These are phyloP conservation scores for Trialeurodes vaporariorum DNA, from an alignment of 1,140 invertebrate species.

Conservation along the genomic window DNA sequence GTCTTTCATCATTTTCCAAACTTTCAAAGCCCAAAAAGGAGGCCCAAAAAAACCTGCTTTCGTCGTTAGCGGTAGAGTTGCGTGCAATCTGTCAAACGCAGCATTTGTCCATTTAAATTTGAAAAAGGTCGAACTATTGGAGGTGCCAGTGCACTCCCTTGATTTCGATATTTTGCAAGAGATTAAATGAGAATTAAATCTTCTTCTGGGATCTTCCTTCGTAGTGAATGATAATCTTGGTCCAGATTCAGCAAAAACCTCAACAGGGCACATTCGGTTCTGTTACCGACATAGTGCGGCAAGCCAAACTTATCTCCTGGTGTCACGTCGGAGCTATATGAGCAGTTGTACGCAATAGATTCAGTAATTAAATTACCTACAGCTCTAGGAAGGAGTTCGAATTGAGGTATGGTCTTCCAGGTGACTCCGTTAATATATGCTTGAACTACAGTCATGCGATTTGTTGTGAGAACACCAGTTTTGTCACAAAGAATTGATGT, in stretches of 20 bases:
- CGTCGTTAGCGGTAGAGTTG: too few species aligned
- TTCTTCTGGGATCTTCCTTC: conserved; percentile 87
- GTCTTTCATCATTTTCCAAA: too few species aligned
- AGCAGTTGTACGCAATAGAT: conserved; percentile 85
- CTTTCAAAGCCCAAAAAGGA: too few species aligned
- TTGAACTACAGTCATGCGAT: conserved; percentile 97
- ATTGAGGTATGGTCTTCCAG: conserved; percentile 67
- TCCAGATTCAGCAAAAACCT: conserved; percentile 87
- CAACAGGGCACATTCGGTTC: conserved; percentile 95
- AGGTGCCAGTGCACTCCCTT: too few species aligned
- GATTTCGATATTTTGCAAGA: too few species aligned
- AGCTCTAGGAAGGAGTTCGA: conserved; percentile 61
- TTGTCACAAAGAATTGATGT: conserved; percentile 99
- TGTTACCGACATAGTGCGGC: conserved; percentile 95
- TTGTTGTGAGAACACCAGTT: conserved; percentile 95
- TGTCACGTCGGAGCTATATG: conserved; percentile 89
- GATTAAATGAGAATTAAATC: conserved; percentile 93
- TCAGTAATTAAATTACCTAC: conserved; percentile 73
- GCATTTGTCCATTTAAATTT: too few species aligned
- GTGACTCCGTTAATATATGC: conserved; percentile 75
- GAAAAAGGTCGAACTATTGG: too few species aligned
- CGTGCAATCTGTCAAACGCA: too few species aligned
- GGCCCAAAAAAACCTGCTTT: too few species aligned
- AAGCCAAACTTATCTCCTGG: conserved; percentile 46
- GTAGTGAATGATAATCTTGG: conserved; percentile 82